phyloP scores from a whole-genome alignment of 2,888 invertebrate species.

The Xylophagus ater region DNA sequence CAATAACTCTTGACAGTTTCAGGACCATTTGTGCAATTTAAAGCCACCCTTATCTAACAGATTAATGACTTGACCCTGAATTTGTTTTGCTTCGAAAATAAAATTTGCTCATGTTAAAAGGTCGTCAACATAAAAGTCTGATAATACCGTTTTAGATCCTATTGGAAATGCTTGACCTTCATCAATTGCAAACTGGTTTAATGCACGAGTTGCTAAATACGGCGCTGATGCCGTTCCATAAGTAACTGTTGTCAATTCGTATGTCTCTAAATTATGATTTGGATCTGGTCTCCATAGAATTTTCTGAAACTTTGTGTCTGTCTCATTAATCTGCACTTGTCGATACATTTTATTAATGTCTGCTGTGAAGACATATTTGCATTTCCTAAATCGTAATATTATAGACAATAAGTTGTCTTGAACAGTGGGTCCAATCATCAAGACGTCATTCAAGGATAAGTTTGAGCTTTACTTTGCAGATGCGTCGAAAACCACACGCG shows the following conservation, averaged over 20 bases:
- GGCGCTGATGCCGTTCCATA: slow-evolving; percentile 13
- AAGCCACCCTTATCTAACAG: slow-evolving; percentile 13
- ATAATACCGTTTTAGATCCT: slow-evolving; percentile 8
- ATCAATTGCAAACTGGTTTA: too few relatives aligned
- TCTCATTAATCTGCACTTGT: too few relatives aligned
- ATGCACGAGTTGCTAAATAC: slow-evolving; percentile 9
- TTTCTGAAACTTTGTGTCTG: slow-evolving; percentile 16
- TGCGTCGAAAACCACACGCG: slow-evolving; percentile 7
- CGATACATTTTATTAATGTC: slow-evolving; percentile 24
- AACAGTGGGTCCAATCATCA: slow-evolving; percentile 20
- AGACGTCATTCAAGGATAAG: slow-evolving; percentile 20
- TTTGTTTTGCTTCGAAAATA: slow-evolving; percentile 9
- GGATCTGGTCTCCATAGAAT: slow-evolving; percentile 17
- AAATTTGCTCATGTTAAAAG: slow-evolving; percentile 11
- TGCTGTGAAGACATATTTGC: slow-evolving; percentile 16
- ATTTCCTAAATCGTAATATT: slow-evolving; percentile 10
- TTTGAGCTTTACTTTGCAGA: slow-evolving; percentile 12
- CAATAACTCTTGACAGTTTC: too few relatives aligned
- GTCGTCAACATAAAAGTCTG: slow-evolving; percentile 19
- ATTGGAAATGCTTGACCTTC: slow-evolving; percentile 12
- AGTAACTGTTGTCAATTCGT: slow-evolving; percentile 4
- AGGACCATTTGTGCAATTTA: slow-evolving; percentile 12
- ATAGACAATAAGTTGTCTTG: slow-evolving; percentile 18
- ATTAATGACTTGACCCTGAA: slow-evolving; percentile 4
- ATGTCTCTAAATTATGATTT: too few relatives aligned